phyloP scores from a whole-genome alignment of 2,888 invertebrate genomes.

The Drosophila kuntzei region DNA sequence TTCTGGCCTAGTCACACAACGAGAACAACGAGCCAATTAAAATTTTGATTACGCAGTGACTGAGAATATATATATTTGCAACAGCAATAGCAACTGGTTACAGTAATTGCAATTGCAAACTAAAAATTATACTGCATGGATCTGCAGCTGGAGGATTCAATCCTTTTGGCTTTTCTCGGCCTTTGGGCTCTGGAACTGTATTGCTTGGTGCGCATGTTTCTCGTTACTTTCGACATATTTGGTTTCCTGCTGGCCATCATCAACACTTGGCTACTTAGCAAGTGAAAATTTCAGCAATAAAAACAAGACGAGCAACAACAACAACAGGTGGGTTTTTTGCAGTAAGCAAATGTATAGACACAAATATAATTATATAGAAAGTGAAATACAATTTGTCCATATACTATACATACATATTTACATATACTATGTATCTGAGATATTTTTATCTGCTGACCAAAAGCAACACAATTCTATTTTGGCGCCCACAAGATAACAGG shows the following conservation, averaged over 20 bases:
- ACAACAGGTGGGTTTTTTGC: conserved; percentile 69
- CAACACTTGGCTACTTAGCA: conserved; percentile 6
- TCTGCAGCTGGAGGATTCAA: conserved; percentile 30
- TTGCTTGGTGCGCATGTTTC: conserved; percentile 27
- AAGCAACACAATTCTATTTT: conserved; percentile 40
- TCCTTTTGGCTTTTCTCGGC: conserved; percentile 30
- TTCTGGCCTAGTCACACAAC: conserved; percentile 19
- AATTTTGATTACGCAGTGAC: conserved; percentile 16
- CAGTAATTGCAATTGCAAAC: not conserved
- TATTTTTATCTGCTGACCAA: conserved; percentile 41
- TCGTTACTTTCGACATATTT: conserved; percentile 16
- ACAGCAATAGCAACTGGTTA: not conserved
- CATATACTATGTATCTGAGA: not conserved
- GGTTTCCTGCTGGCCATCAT: conserved; percentile 17
- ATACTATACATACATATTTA: not conserved
- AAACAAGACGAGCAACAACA: conserved; percentile 46
- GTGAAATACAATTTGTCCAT: conserved; percentile 35
- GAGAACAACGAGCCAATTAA: conserved; percentile 2
- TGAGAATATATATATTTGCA: not conserved
- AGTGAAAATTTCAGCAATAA: conserved; percentile 11
- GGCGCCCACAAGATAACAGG: conserved; percentile 60
- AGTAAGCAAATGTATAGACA: conserved; percentile 13
- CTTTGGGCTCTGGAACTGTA: conserved; percentile 36
- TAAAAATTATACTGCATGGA: conserved; percentile 36
- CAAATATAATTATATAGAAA: conserved; percentile 27